Base-by-base conservation (phyloP, 1,140 invertebrate species). In the Grapholita molesta region DNA sequence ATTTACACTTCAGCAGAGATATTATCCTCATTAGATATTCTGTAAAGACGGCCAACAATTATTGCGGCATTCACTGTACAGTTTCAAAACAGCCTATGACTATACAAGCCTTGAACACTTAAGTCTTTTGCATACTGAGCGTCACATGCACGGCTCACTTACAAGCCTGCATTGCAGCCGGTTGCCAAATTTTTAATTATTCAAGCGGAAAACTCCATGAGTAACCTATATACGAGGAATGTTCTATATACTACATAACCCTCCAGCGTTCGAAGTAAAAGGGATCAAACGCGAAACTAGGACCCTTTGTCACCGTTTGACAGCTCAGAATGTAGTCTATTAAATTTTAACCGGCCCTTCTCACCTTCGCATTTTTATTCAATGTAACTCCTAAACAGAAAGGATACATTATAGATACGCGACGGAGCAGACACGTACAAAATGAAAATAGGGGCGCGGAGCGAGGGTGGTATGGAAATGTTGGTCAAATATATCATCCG, bases 401-500 rank as follows among this genome's bases (percentile, higher is more conserved):
- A 78, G 84, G 82, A 86, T 85, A 87, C 84, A 86, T 89, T 85
- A 89, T 84, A 87, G 85, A 85, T 85, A 85, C 78, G 79, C 77
- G 72, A 61, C 75, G 77, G 76, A 80, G 82, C 89, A 89, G 87
- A 91, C 90, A 92, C 87, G 85, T 89, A 90, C 86, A 86, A 89
- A 91, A 91, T 91, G 87, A 89, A 89, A 90, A 91, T 85, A 86
- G 86, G 87, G 85, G 84, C 77, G 76, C 77, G 83, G 81, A 78
- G 78, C 69, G 76, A 80, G 76, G 80, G 83, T 80, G 84, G 93
- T 95, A 95, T 95, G 95, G 94, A 95, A 95, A 95, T 95, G 94
- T 95, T 95, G 95, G 94, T 95, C 95, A 95, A 95, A 96, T 96
- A 96, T 95, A 95, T 95, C 95, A 96, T 95, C 95, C 95, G 90